Evolutionary conservation across 92 coral and sea anemone species (phyloP).

Genomic region (Plumapathes pennacea): DNA sequence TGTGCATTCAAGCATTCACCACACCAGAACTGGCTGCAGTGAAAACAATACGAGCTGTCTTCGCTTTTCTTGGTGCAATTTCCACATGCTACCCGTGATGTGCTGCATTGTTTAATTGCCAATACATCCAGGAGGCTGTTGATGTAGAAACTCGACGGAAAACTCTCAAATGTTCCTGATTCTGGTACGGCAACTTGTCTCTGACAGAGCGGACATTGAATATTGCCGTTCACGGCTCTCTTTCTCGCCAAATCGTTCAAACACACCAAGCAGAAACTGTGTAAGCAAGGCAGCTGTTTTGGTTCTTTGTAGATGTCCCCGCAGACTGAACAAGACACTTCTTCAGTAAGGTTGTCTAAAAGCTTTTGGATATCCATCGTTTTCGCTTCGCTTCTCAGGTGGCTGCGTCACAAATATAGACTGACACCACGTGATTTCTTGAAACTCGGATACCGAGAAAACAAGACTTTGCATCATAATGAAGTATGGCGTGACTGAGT

Average conservation of each 20-base stretch:
- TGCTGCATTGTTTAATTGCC: constrained; percentile 12
- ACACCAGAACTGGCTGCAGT: constrained; percentile 26
- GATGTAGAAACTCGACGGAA: constrained; percentile 32
- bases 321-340: constrained; percentile 23
- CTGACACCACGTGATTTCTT: too few relatives aligned
- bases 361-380: too few relatives aligned
- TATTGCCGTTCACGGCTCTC: not conserved
- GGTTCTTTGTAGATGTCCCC: constrained; percentile 18
- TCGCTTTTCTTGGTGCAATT: constrained; percentile 28
- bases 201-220: constrained; percentile 25
- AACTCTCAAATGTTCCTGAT: constrained; percentile 7
- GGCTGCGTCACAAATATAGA: too few relatives aligned
- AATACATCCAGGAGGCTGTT: constrained; percentile 33
- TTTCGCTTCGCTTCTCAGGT: too few relatives aligned
- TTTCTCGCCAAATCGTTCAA: constrained; percentile 5
- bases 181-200: constrained; percentile 1
- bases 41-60: constrained; percentile 29
- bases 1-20: constrained; percentile 21
- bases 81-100: constrained; percentile 8
- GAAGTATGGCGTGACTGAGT: too few relatives aligned
- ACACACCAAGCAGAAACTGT: constrained; percentile 35
- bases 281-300: constrained; percentile 31
- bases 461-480: too few relatives aligned
- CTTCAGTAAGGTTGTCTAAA: constrained; percentile 14
- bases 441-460: too few relatives aligned